These are phyloP conservation scores for Aegotheles bennettii DNA, from an alignment of 2,113 vertebrate genomes.

Conservation along the genomic window DNA sequence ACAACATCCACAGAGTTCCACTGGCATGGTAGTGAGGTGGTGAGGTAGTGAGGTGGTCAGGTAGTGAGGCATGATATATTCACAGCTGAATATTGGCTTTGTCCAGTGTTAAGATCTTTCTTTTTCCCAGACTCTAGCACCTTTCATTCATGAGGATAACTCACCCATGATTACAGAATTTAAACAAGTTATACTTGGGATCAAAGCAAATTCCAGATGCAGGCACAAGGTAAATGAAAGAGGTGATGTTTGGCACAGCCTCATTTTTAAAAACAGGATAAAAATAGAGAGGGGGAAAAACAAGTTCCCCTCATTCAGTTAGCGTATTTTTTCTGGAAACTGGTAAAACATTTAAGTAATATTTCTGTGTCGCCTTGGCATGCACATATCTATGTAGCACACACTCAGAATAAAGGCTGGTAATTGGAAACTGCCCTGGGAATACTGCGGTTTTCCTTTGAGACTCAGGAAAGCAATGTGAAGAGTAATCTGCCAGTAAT, in stretches of 20 bases:
- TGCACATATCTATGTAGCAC: neutral
- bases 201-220: neutral
- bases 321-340: neutral
- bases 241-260: neutral
- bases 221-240: neutral
- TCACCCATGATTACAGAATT: neutral
- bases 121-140: neutral
- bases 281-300: neutral
- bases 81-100: neutral
- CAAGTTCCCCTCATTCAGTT: neutral
- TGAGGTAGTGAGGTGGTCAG: neutral
- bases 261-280: neutral
- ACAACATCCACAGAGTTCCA: neutral
- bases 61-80: neutral
- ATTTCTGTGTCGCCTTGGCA: neutral
- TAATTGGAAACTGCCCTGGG: neutral
- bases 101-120: neutral
- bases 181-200: neutral
- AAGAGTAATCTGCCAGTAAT: neutral
- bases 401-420: neutral
- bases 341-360: neutral
- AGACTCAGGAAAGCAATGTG: neutral
- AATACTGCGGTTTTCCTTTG: neutral
- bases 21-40: neutral
- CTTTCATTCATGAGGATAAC: neutral